Evolutionary conservation across 2,888 invertebrate genomes (phyloP).

Genomic region (Zootermopsis nevadensis): DNA sequence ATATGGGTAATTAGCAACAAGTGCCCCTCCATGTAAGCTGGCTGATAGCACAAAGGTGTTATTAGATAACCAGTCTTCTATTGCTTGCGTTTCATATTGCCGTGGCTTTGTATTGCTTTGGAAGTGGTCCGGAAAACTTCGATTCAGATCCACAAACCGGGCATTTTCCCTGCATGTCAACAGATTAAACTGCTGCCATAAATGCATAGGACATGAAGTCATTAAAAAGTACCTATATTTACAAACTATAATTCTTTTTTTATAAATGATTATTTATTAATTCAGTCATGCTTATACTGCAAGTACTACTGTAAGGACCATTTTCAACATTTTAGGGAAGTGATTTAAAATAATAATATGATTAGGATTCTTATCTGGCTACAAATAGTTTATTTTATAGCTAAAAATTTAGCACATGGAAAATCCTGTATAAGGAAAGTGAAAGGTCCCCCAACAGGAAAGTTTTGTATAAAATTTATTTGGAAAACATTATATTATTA

Average conservation of each 20-base stretch:
- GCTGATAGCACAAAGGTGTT: constrained; percentile 72
- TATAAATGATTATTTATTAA: too few species aligned
- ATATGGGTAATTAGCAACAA: constrained; percentile 78
- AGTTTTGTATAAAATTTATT: too few species aligned
- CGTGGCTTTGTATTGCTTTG: constrained; percentile 45
- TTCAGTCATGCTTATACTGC: too few species aligned
- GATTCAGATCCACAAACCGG: constrained; percentile 64
- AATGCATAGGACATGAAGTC: neutral
- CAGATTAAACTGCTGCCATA: constrained; percentile 18
- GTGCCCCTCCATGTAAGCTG: constrained; percentile 73
- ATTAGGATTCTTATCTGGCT: too few species aligned
- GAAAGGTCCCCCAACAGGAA: too few species aligned
- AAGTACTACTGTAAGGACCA: too few species aligned
- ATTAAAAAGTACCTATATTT: neutral
- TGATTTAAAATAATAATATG: too few species aligned
- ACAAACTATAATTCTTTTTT: neutral
- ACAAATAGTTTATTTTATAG: too few species aligned
- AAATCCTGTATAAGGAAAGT: too few species aligned
- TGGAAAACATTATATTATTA: too few species aligned
- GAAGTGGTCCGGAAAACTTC: constrained; percentile 71
- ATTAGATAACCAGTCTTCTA: constrained; percentile 70
- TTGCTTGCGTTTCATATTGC: constrained; percentile 70
- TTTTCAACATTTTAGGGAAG: too few species aligned
- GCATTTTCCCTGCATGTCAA: constrained; percentile 58
- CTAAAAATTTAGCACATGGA: too few species aligned